Percentiles rank a stretch among this genome's conserved stretches.
phyloP scores from a whole-genome alignment of 2,888 invertebrate genomes.

The Agriopis marginaria region DNA sequence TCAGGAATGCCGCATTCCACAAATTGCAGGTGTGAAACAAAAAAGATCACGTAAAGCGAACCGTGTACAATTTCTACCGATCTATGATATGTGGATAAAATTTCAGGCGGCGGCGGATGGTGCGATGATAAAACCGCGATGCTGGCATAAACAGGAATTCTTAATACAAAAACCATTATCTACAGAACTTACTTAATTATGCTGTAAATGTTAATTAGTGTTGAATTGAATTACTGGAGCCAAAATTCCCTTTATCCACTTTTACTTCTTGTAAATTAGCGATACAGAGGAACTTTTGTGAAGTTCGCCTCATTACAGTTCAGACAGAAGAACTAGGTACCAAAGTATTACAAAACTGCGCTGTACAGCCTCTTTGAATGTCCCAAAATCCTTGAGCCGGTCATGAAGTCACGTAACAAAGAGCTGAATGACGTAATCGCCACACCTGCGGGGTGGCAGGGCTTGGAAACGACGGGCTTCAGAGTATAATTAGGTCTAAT shows the following conservation, averaged over 20 bases:
- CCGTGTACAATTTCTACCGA: too few species aligned
- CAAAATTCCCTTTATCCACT: background rate
- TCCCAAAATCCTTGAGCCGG: constrained; percentile 31
- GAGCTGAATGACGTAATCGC: constrained; percentile 43
- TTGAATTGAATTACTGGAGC: too few species aligned
- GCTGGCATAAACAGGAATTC: too few species aligned
- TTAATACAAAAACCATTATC: too few species aligned
- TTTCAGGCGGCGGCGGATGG: too few species aligned
- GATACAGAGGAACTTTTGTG: constrained; percentile 3
- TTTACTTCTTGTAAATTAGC: constrained; percentile 5
- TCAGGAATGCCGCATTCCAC: too few species aligned
- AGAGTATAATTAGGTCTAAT: constrained; percentile 40
- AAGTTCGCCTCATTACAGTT: constrained; percentile 7
- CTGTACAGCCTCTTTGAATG: constrained; percentile 27
- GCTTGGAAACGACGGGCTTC: constrained; percentile 34
- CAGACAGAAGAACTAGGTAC: constrained; percentile 3
- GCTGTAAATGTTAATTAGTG: too few species aligned
- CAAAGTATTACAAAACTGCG: background rate
- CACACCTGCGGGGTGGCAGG: constrained; percentile 32
- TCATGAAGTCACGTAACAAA: constrained; percentile 36
- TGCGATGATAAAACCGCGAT: too few species aligned
- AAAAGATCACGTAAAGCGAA: too few species aligned
- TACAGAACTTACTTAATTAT: too few species aligned
- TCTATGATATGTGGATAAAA: too few species aligned
- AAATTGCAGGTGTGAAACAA: too few species aligned